phyloP scores from a whole-genome alignment of 2,113 vertebrate genomes.

The Catharus fuscescens region DNA sequence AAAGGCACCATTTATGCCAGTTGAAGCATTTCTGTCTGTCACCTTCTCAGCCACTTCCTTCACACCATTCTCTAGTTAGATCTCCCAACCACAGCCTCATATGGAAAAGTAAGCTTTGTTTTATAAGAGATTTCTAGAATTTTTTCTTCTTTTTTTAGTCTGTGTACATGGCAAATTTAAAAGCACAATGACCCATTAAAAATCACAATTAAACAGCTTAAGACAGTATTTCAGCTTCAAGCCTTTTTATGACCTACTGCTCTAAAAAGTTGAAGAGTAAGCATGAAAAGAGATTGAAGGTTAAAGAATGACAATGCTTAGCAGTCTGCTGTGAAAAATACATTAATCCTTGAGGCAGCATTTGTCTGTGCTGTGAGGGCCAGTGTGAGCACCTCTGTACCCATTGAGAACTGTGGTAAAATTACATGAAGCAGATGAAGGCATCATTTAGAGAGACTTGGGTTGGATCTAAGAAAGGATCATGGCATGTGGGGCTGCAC shows the following conservation, averaged over 20 bases:
- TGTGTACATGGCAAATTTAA: not conserved
- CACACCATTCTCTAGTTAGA: not conserved
- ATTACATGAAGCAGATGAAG: not conserved
- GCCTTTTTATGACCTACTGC: not conserved
- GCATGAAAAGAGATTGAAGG: slow-evolving; percentile 30
- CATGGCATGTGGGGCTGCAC: not conserved
- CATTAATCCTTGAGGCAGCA: not conserved
- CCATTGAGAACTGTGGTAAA: not conserved
- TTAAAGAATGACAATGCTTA: slow-evolving; percentile 10
- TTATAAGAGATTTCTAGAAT: not conserved
- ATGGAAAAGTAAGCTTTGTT: not conserved
- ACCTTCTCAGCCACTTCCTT: not conserved
- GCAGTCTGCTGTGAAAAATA: not conserved
- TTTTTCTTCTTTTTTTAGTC: not conserved
- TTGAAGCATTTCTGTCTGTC: not conserved
- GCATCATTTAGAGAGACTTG: not conserved
- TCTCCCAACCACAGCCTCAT: not conserved
- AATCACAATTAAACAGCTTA: slow-evolving; percentile 30
- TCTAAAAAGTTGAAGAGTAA: slow-evolving; percentile 12
- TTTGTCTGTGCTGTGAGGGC: accelerated
- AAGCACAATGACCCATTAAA: slow-evolving; percentile 22
- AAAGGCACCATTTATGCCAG: not conserved
- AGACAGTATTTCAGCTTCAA: slow-evolving; percentile 1
- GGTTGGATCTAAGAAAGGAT: not conserved
- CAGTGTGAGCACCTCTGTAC: not conserved